These are phyloP conservation scores for Gasteruption jaculator DNA, from an alignment of 2,888 invertebrate species.

Conservation along the genomic window DNA sequence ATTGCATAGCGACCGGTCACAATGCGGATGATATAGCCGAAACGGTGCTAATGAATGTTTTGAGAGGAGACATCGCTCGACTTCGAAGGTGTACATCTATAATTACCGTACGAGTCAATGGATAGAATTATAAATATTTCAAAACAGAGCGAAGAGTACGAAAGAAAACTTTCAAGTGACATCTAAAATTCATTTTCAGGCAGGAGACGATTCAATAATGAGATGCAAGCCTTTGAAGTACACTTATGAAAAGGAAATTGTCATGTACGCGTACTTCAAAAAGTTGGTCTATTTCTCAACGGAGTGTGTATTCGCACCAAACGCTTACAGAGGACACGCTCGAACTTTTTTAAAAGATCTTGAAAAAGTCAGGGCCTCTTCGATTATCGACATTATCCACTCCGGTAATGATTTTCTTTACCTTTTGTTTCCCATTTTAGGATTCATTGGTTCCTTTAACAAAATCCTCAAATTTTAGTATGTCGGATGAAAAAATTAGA, in stretches of 20 bases:
- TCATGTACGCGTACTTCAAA: constrained; percentile 97
- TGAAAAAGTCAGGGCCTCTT: constrained; percentile 86
- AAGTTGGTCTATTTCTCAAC: constrained; percentile 97
- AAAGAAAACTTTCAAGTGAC: too few relatives aligned
- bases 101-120: constrained; percentile 82
- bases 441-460: constrained; percentile 14
- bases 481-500: too few relatives aligned
- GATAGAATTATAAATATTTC: constrained; percentile 4
- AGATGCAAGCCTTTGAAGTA: constrained; percentile 96
- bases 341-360: constrained; percentile 88
- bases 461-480: too few relatives aligned
- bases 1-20: constrained; percentile 94
- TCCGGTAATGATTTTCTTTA: constrained; percentile 59
- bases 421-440: constrained; percentile 4
- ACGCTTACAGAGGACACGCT: constrained; percentile 93
- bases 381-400: constrained; percentile 90
- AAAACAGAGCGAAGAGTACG: neutral
- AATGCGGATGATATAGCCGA: constrained; percentile 99
- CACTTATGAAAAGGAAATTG: constrained; percentile 98
- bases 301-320: constrained; percentile 97
- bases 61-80: constrained; percentile 94
- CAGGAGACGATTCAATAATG: constrained; percentile 77
- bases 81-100: constrained; percentile 88
- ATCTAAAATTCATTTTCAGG: constrained; percentile 59
- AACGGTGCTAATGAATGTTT: constrained; percentile 95